Evolutionary conservation across 2,113 vertebrate genomes (phyloP).

Genomic region (Copsychus sechellarum): DNA sequence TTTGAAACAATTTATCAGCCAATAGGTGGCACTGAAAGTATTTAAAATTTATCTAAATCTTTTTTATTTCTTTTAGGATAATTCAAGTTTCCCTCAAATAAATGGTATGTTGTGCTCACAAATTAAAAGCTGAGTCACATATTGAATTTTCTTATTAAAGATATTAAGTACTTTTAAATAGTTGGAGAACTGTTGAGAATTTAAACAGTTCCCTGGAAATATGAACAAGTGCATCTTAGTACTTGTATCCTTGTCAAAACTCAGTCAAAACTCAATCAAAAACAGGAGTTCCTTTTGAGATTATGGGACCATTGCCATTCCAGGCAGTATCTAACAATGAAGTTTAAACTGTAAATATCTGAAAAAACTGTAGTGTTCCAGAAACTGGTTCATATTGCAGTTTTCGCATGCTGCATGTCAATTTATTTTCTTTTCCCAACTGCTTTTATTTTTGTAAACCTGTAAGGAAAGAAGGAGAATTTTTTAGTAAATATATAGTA

Average conservation of each 20-base stretch:
- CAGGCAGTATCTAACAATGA: neutral
- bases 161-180: constrained; percentile 10
- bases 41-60: constrained; percentile 18
- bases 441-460: neutral
- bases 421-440: neutral
- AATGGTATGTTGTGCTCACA: neutral
- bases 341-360: neutral
- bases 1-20: constrained; percentile 16
- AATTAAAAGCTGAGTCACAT: constrained; percentile 30
- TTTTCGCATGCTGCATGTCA: neutral
- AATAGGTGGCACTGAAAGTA: constrained; percentile 69
- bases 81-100: neutral
- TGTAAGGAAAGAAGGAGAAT: neutral
- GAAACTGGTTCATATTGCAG: neutral
- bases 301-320: neutral
- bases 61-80: neutral
- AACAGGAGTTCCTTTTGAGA: neutral
- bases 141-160: constrained; percentile 8
- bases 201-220: neutral
- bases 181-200: neutral
- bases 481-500: neutral
- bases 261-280: neutral
- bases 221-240: neutral
- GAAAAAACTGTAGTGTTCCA: neutral
- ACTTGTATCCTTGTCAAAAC: neutral